phyloP scores from a whole-genome alignment of 2,888 invertebrate genomes.

The Drosophila yooni region DNA sequence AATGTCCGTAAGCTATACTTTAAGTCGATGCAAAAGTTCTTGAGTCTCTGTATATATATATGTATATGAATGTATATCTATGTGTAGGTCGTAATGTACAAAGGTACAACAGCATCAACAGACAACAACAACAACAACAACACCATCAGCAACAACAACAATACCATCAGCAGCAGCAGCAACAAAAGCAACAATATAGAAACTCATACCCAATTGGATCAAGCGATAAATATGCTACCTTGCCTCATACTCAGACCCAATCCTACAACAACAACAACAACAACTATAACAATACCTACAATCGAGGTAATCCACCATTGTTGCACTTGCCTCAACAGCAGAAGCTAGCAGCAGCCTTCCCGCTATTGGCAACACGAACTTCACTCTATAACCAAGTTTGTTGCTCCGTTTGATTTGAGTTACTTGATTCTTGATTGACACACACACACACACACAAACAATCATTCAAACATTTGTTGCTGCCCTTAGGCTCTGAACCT shows the following conservation, averaged over 20 bases:
- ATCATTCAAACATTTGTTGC: background rate
- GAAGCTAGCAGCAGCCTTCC: conserved; percentile 5
- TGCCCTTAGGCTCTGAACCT: background rate
- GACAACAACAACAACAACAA: conserved; percentile 63
- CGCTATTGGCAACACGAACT: conserved; percentile 35
- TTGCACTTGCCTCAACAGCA: conserved; percentile 25
- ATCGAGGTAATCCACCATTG: conserved; percentile 73
- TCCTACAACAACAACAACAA: conserved; percentile 57
- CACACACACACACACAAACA: background rate
- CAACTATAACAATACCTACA: conserved; percentile 51
- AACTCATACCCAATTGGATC: conserved; percentile 81
- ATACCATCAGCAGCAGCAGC: conserved; percentile 63
- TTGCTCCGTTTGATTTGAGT: conserved; percentile 23
- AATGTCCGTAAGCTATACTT: background rate
- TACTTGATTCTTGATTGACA: conserved; percentile 26
- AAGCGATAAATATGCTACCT: conserved; percentile 69
- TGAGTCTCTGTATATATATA: conserved; percentile 22
- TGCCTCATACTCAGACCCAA: conserved; percentile 62
- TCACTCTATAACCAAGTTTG: conserved; percentile 19
- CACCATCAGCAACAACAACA: conserved; percentile 53
- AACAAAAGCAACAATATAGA: conserved; percentile 81
- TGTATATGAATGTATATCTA: conserved; percentile 28
- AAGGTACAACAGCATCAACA: conserved; percentile 68
- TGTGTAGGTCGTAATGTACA: conserved; percentile 74
- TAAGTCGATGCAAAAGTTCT: background rate